Conservation (phyloP, 1,140 invertebrate genomes). For the Drosophila repleta region DNA sequence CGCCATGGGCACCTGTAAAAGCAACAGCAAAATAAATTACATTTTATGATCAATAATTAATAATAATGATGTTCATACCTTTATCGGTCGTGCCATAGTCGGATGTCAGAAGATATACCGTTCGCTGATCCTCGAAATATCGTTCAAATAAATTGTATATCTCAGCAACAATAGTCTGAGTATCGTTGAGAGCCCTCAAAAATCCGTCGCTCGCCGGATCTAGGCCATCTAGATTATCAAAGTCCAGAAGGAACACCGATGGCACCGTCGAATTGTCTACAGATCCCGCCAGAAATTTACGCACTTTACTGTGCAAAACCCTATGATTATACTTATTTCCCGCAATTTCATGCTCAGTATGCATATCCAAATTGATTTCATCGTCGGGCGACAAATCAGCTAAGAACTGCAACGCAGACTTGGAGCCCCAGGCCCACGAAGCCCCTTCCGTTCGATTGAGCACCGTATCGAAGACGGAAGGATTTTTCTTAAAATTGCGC, state of each 20-base stretch:
- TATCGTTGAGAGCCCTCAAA: slow-evolving; percentile 89
- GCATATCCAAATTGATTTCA: slow-evolving; percentile 82
- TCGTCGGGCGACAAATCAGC: slow-evolving; percentile 87
- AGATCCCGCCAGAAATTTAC: slow-evolving; percentile 86
- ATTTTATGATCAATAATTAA: too few species aligned
- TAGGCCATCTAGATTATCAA: slow-evolving; percentile 95
- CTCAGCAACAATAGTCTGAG: slow-evolving; percentile 90
- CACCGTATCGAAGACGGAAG: slow-evolving; percentile 97
- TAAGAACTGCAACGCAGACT: slow-evolving; percentile 92
- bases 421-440: slow-evolving; percentile 92
- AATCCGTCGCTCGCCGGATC: slow-evolving; percentile 95
- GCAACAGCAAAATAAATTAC: not conserved
- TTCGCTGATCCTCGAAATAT: slow-evolving; percentile 91
- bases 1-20: slow-evolving; percentile 91
- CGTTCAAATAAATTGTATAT: slow-evolving; percentile 89
- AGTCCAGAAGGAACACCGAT: slow-evolving; percentile 95
- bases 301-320: slow-evolving; percentile 95
- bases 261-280: slow-evolving; percentile 85
- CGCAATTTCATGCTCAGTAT: slow-evolving; percentile 89
- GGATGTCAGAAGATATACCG: slow-evolving; percentile 96
- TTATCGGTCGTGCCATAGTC: slow-evolving; percentile 99
- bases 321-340: slow-evolving; percentile 89
- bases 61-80: slow-evolving; percentile 86
- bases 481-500: slow-evolving; percentile 97
- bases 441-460: slow-evolving; percentile 91